phyloP scores from a whole-genome alignment of 2,113 vertebrate genomes.

The Hypanus sabinus region DNA sequence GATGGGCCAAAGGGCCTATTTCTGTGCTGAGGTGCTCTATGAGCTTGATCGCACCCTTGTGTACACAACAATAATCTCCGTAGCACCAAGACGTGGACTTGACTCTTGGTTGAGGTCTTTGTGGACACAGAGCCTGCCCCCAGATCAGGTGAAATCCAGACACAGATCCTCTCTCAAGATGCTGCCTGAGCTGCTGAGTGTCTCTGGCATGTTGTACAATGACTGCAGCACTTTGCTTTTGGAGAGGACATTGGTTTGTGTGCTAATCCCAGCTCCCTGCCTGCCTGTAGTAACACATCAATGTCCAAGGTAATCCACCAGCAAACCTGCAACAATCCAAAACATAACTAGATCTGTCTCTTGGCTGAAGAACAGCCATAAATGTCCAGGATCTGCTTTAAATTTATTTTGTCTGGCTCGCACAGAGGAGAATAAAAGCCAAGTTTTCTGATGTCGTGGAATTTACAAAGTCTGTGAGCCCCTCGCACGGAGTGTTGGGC shows the following conservation, averaged over 20 bases:
- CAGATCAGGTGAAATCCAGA: too few relatives aligned
- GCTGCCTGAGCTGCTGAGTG: too few relatives aligned
- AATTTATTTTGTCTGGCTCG: slow-evolving; percentile 36
- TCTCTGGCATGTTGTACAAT: too few relatives aligned
- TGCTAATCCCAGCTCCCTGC: neutral
- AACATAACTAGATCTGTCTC: slow-evolving; percentile 34
- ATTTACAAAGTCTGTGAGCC: slow-evolving; percentile 34
- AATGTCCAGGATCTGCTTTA: slow-evolving; percentile 33
- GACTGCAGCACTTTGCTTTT: too few relatives aligned
- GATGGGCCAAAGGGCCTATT: too few relatives aligned
- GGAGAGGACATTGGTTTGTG: too few relatives aligned
- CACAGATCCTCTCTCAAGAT: too few relatives aligned
- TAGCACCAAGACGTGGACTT: neutral
- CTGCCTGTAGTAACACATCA: neutral
- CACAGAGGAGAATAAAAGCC: slow-evolving; percentile 31
- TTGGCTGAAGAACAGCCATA: slow-evolving; percentile 32
- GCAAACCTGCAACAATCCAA: slow-evolving; percentile 29
- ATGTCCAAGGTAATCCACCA: neutral
- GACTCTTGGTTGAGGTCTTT: neutral
- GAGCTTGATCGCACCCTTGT: too few relatives aligned
- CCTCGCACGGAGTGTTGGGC: slow-evolving; percentile 14
- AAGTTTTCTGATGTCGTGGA: slow-evolving; percentile 37
- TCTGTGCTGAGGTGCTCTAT: too few relatives aligned
- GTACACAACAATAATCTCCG: neutral
- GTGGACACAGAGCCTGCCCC: neutral